Conservation (phyloP, 2,888 invertebrate genomes). For the Orthosia gothica region DNA sequence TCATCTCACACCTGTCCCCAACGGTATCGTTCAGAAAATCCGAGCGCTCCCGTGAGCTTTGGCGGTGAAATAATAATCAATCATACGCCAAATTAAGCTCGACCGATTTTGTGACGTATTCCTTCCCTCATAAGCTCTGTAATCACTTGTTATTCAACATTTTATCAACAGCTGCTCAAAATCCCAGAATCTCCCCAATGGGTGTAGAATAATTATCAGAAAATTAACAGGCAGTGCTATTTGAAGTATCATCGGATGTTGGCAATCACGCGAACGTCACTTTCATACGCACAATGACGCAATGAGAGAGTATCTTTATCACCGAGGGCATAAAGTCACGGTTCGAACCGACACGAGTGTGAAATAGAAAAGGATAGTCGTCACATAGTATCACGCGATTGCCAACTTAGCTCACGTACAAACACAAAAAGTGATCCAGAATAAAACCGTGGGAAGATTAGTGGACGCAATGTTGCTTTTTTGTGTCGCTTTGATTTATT, state of each 20-base stretch:
- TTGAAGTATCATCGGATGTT: constrained; percentile 69
- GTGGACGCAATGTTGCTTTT: constrained; percentile 58
- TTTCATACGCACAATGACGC: constrained; percentile 66
- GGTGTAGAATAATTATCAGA: constrained; percentile 70
- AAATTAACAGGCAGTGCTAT: constrained; percentile 68
- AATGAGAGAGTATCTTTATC: constrained; percentile 48
- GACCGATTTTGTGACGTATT: constrained; percentile 38
- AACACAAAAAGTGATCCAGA: constrained; percentile 72
- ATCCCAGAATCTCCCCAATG: constrained; percentile 55
- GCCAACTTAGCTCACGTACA: constrained; percentile 71
- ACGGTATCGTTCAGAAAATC: constrained; percentile 59
- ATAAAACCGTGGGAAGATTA: constrained; percentile 75
- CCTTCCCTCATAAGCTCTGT: constrained; percentile 3
- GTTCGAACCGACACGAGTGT: constrained; percentile 54
- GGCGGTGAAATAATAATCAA: constrained; percentile 64
- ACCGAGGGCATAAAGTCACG: constrained; percentile 56
- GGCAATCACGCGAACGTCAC: constrained; percentile 68
- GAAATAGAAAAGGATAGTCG: constrained; percentile 72
- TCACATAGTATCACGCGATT: constrained; percentile 78
- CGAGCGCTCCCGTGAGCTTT: constrained; percentile 62
- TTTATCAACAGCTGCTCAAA: constrained; percentile 63
- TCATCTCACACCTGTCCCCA: constrained; percentile 69
- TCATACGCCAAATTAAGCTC: constrained; percentile 35
- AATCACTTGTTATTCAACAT: constrained; percentile 30
- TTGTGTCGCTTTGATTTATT: constrained; percentile 56